Evolutionary conservation across 2,113 vertebrate genomes (phyloP).

Genomic region (Neotragus moschatus): DNA sequence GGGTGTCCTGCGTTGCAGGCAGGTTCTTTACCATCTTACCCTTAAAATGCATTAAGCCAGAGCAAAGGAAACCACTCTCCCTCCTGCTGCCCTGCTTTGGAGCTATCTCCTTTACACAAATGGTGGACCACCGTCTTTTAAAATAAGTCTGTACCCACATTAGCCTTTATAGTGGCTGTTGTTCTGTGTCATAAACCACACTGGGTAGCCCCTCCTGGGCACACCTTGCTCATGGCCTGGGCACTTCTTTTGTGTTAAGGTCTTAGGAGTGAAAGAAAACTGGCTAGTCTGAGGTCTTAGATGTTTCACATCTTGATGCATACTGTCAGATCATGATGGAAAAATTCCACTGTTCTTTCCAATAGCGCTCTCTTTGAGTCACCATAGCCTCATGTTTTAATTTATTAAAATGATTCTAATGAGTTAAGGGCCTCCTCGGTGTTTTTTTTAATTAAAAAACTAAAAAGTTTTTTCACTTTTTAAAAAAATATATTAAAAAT

Average conservation of each 20-base stretch:
- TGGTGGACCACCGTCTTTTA: neutral
- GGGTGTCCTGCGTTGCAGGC: neutral
- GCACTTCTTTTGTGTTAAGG: neutral
- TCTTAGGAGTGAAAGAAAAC: neutral
- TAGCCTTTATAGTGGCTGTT: neutral
- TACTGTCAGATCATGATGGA: neutral
- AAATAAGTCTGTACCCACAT: neutral
- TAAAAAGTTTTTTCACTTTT: neutral
- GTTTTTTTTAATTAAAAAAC: neutral
- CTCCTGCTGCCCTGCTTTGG: neutral
- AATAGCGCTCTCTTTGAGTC: neutral
- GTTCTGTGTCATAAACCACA: neutral
- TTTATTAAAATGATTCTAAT: neutral
- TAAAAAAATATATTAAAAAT: neutral
- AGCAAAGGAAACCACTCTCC: neutral
- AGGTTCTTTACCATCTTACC: neutral
- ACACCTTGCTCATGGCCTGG: neutral
- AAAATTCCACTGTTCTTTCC: neutral
- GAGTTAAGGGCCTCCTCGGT: neutral
- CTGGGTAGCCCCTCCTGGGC: neutral
- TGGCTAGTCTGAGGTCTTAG: neutral
- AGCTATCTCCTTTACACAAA: neutral
- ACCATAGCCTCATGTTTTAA: neutral
- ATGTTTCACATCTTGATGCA: neutral
- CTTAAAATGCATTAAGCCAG: neutral